Percentiles rank a stretch among this genome's conserved stretches.
These are phyloP conservation scores for Drosophila orena DNA, from an alignment of 1,140 invertebrate species.

Conservation along the genomic window DNA sequence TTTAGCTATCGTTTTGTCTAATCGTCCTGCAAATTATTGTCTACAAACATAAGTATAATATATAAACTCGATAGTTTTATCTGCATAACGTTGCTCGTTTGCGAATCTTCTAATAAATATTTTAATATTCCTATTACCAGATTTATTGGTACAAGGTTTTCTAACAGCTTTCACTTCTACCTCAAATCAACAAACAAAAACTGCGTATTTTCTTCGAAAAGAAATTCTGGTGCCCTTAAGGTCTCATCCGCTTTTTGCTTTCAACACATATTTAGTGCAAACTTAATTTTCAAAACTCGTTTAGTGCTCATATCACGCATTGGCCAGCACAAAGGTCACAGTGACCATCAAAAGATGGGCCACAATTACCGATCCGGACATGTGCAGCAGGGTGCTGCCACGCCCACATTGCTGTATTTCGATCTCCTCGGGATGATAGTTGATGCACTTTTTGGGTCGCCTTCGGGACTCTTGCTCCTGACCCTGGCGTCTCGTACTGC, in stretches of 20 bases:
- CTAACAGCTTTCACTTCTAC: constrained; percentile 9
- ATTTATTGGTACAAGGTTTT: constrained; percentile 10
- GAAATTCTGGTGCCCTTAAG: background rate
- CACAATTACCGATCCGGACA: constrained; percentile 62
- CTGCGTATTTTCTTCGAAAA: constrained; percentile 9
- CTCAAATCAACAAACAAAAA: constrained; percentile 42
- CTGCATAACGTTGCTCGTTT: constrained; percentile 21
- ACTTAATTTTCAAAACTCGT: constrained; percentile 13
- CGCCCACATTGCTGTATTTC: constrained; percentile 90
- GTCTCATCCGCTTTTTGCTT: constrained; percentile 2
- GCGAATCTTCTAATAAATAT: constrained; percentile 41
- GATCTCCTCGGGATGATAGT: constrained; percentile 94
- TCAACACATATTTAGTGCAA: constrained; percentile 27
- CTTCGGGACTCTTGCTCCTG: constrained; percentile 88
- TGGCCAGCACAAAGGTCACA: constrained; percentile 73
- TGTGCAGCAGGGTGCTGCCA: constrained; percentile 70
- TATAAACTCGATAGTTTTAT: constrained; percentile 53
- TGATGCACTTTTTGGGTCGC: constrained; percentile 92
- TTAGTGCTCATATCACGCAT: constrained; percentile 80
- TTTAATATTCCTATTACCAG: constrained; percentile 21
- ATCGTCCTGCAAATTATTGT: constrained; percentile 73
- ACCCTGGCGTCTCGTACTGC: constrained; percentile 86
- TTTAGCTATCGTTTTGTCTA: constrained; percentile 66
- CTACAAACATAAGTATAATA: constrained; percentile 69
- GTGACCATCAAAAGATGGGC: constrained; percentile 77